Base-by-base conservation (phyloP, 2,113 vertebrate species). In the Oryzias javanicus region DNA sequence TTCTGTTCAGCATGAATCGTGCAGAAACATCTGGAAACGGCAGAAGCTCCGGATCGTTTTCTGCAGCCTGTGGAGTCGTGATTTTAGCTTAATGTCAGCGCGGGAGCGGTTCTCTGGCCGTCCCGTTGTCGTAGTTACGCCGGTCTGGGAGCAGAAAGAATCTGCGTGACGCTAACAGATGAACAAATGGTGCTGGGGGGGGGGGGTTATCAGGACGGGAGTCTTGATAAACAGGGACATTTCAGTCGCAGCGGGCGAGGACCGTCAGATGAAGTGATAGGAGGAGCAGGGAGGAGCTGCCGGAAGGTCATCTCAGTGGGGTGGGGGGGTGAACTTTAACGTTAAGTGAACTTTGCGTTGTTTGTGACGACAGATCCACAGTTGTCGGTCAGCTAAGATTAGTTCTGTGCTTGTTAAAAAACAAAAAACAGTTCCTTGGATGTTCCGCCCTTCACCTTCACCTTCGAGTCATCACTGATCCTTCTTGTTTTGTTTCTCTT, bases 211-310 rank as follows among this genome's bases (percentile, higher is more conserved):
- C 44, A 47, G 67, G 82, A 72, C 20, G 4, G 52, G 35, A 35
- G 35, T 35, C 35, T 35, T 35, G 35, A 35, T 35, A 35, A 35
- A 40, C 40, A 1, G 64, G 64, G 71, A 73, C 81, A 80, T 80
- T 86, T 85, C 55, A 55, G 45, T 69, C 80, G 0, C 76, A 71
- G 63, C 65, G 71, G 76, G 63, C n/a, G 17, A 40, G 55, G 67
- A 64, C 62, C 15, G 59, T 72, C 24, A 60, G 41, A 54, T 2
- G 52, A 25, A 45, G 64, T 29, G 64, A 57, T 25, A 15, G n/a
- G n/a, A n/a, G n/a, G n/a, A n/a, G 60, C 20, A 22, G 17, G 44
- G 55, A 7, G n/a, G 49, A 18, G 45, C 46, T 49, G 22, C 56
- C 12, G 20, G 40, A 72, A 64, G 71, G 67, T 70, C 66, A 70